A percentile compares a stretch with the other conserved stretches of the same genome.
Evolutionary conservation across 2,888 invertebrate genomes (phyloP).

Genomic region (Pinctada fucata): DNA sequence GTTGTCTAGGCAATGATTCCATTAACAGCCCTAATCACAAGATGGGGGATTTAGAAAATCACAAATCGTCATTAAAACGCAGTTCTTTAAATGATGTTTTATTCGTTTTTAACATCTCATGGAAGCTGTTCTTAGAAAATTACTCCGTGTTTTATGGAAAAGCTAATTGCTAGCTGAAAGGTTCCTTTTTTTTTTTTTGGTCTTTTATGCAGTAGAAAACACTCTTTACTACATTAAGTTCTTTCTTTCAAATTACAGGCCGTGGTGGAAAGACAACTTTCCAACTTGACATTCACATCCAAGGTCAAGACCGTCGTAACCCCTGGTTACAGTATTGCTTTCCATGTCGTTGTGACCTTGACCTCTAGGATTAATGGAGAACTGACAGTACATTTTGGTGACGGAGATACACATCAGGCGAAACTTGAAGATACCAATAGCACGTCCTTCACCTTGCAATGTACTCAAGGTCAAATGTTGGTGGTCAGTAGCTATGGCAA

Average conservation of each 20-base stretch:
- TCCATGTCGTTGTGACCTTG: constrained; percentile 58
- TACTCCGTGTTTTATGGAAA: too few relatives aligned
- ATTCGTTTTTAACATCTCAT: too few relatives aligned
- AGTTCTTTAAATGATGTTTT: too few relatives aligned
- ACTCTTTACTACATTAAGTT: too few relatives aligned
- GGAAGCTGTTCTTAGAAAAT: too few relatives aligned
- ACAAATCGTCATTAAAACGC: too few relatives aligned
- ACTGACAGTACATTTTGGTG: constrained; percentile 60
- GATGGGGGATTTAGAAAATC: too few relatives aligned
- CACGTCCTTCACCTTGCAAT: constrained; percentile 47
- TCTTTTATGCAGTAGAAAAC: too few relatives aligned
- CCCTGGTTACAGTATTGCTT: constrained; percentile 46
- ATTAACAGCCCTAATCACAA: too few relatives aligned
- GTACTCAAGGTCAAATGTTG: constrained; percentile 52
- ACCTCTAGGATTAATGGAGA: constrained; percentile 57
- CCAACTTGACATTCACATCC: constrained; percentile 45
- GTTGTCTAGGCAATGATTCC: too few relatives aligned
- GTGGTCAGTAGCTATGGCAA: constrained; percentile 64
- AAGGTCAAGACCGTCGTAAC: constrained; percentile 22
- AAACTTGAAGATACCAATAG: constrained; percentile 55
- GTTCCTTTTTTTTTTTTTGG: too few relatives aligned
- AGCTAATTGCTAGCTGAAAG: too few relatives aligned
- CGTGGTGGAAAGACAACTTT: constrained; percentile 47
- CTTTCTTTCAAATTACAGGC: constrained; percentile 39
- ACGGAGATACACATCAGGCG: constrained; percentile 51